Evolutionary conservation across 1,140 invertebrate species (phyloP).

Genomic region (Ylistrum balloti): DNA sequence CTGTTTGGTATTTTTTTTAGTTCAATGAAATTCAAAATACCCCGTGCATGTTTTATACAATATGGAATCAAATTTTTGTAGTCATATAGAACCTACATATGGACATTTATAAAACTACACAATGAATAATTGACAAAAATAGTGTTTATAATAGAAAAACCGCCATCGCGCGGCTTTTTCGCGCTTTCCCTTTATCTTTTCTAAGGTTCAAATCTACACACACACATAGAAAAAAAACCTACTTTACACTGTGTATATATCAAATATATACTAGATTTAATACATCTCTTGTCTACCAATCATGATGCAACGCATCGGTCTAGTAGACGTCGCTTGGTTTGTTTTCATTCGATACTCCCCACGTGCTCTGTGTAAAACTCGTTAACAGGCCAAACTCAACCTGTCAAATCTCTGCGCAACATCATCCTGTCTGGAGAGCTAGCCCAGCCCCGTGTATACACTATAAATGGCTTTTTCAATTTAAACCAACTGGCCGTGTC

Average conservation of each 20-base stretch:
- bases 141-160: no score
- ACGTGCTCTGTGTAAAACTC: constrained; percentile 32
- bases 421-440: constrained; percentile 20
- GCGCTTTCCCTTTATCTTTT: background rate
- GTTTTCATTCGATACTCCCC: constrained; percentile 37
- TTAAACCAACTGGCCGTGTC: constrained; percentile 30
- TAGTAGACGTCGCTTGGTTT: background rate
- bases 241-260: background rate
- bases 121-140: no score
- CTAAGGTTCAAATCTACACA: background rate
- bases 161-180: no score
- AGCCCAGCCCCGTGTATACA: constrained; percentile 1
- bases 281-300: background rate
- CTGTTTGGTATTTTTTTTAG: no score
- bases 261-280: background rate
- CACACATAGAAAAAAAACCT: background rate
- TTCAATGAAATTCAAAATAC: no score
- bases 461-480: constrained; percentile 40
- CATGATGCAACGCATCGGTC: constrained; percentile 13
- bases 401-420: constrained; percentile 17
- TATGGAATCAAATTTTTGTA: no score
- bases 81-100: no score
- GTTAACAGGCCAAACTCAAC: constrained; percentile 20
- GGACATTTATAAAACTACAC: no score
- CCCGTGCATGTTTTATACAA: no score